Evolutionary conservation across 2,888 invertebrate genomes (phyloP), one percentile per base, ranked within the genome.

Genomic region (Habroteleia sp.): DNA sequence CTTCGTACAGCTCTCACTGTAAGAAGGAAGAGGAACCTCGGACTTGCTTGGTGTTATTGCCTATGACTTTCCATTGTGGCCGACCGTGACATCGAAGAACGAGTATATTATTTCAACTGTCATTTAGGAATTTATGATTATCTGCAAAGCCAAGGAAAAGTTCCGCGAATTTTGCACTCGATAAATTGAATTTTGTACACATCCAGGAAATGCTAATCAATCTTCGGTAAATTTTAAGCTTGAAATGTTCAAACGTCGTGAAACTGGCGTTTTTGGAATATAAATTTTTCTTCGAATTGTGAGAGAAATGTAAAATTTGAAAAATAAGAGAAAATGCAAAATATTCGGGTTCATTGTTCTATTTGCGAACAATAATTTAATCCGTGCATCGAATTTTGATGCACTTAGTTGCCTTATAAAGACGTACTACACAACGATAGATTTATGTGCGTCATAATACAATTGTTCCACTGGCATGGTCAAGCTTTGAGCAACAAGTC

Each of bases 31-130:
- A 66, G 52, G 66, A 60, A 48, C 17, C 54, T 48, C 58, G 42
- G 1, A 8, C 37, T 11, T 14, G 29, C 29, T 16, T 16, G 46
- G 27, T 29, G 46, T 29, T 25, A 29, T 39, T 41, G 50, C 44
- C 42, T 46, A 60, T 58, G 69, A 75, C 74, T 74, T 68, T 65
- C 63, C 69, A 69, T 74, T 74, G 68, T 74, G 74, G 35, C 29
- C 41, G 50, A 27, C 56, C 68, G 52, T 74, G 74, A 66, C 73
- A 73, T 54, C 50, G 52, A 50, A 29, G 35, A 56, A 74, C 68
- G 68, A 58, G 68, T 74, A 58, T 74, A 74, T 74, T 63, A 63
- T 35, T 56, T 25, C 29, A 50, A 7, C 37, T 50, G 66, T 66
- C 60, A 27, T 39, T 41, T 31, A 14, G 31, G 23, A 37, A 73